Base-by-base conservation (phyloP, 92 coral and sea anemone genomes). In the Zoanthus solanderi region DNA sequence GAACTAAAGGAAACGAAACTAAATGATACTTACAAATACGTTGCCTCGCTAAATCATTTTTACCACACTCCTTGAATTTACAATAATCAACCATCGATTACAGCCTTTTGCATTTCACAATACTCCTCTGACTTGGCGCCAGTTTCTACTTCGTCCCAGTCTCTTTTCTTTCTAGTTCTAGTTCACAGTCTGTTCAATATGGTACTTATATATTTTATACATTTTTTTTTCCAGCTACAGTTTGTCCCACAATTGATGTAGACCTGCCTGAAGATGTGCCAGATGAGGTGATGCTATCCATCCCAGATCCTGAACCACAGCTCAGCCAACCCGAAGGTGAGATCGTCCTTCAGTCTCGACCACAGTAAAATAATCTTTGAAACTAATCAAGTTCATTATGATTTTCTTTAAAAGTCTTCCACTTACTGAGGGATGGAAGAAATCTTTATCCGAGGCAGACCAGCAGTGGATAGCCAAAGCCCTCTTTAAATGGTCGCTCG, bases 251-350 rank as follows among this genome's bases (percentile, higher is more conserved):
- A 14, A 60, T 60, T 1, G 56, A 50, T 7, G 28, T 60, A 5
- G 66, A 60, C 66, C 29, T 60, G 66, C 6, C 66, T 60, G 66
- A 60, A 60, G 66, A 60, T 60, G 66, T 60, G 66, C 66, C 29
- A 15, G 66, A 60, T 15, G 66, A 60, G 23, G 66, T 60, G 66
- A 60, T 60, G 66, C n/a, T 60, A 17, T 60, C 66, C n/a, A 60
- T 60, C 18, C 66, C 66, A 14, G 66, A 60, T 60, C 66, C 66
- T 2, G 66, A 58, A 14, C 23, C 23, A 58, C 69, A 63, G 69
- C 29, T 5, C 69, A 8, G 69, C 69, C 29, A 63, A 63, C 69
- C 69, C 10, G 29, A 63, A 63, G 69, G 69, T 63, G 10, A 63
- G 31, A 1, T 63, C 9, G 17, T 23, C 3, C 17, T 63, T 2